Evolutionary conservation across 2,888 invertebrate species (phyloP).

Genomic region (Ochropacha duplaris): DNA sequence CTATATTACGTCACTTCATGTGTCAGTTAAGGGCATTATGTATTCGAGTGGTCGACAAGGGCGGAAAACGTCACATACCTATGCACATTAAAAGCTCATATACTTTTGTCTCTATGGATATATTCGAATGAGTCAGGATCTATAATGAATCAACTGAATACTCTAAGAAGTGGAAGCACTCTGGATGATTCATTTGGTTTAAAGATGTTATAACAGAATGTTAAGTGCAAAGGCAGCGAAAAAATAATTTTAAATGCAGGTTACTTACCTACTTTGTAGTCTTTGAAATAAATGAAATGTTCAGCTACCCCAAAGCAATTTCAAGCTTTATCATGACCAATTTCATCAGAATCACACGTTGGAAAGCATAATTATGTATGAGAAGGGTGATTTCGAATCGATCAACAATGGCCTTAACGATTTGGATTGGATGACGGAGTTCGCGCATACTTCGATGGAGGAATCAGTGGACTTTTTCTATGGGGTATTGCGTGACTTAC

Average conservation of each 20-base stretch:
- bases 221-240: not conserved
- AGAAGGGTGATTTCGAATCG: too few relatives aligned
- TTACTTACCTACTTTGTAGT: not conserved
- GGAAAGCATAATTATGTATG: too few relatives aligned
- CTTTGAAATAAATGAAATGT: not conserved
- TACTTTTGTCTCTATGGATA: not conserved
- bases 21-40: not conserved
- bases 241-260: not conserved
- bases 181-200: not conserved
- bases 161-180: not conserved
- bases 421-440: too few relatives aligned
- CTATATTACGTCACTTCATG: not conserved
- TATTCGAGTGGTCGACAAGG: slow-evolving; percentile 2
- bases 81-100: not conserved
- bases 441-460: too few relatives aligned
- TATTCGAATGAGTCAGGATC: not conserved
- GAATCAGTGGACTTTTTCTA: too few relatives aligned
- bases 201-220: not conserved
- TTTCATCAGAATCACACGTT: not conserved
- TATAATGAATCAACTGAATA: not conserved
- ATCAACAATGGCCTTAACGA: too few relatives aligned
- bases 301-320: not conserved
- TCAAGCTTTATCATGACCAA: too few relatives aligned
- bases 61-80: slow-evolving; percentile 1
- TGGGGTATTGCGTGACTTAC: too few relatives aligned